Evolutionary conservation across 1,140 invertebrate genomes (phyloP), one percentile per base, ranked within the genome.

Genomic region (Periplaneta americana): DNA sequence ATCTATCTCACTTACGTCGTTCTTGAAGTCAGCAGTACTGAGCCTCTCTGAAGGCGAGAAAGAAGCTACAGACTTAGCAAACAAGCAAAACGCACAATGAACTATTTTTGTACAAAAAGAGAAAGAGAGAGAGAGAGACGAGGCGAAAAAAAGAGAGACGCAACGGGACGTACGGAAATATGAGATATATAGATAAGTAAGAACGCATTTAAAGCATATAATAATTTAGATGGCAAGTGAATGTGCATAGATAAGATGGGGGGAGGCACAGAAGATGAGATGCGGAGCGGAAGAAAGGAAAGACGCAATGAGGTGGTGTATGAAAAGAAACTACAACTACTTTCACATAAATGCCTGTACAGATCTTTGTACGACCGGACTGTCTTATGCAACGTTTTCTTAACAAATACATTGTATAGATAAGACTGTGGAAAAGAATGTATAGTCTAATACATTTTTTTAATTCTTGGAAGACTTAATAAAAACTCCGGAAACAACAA

Each of bases 141-240:
- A 28, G n/a, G 28, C n/a, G 34, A n/a, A 66, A 31, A 34, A 22
- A 34, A 13, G 35, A 78, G 39, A 78, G 36, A 48, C 36, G 39
- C 39, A 37, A 32, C n/a, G 34, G 77, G 77, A 78, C n/a, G n/a
- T 33, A 48, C 77, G 77, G 8, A 78, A 78, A 78, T 78, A 48
- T 48, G 77, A 78, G 77, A 78, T 78, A 78, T 34, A 48, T 32
- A 78, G 77, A 78, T 78, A 78, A 78, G 48, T 66, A 66, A 28
- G 39, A 78, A 37, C 34, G 32, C 77, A 37, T 78, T 78, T 78
- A 78, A 78, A 37, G 28, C 77, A 31, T 78, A 78, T 32, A 78
- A 37, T 78, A 78, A 78, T 78, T 36, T 78, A 78, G 77, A 78
- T 78, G 35, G 77, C 77, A 78, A 31, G 35, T 34, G 77, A 78